Base-by-base conservation (phyloP, 2,888 invertebrate genomes). In the Ophioninae sp. region DNA sequence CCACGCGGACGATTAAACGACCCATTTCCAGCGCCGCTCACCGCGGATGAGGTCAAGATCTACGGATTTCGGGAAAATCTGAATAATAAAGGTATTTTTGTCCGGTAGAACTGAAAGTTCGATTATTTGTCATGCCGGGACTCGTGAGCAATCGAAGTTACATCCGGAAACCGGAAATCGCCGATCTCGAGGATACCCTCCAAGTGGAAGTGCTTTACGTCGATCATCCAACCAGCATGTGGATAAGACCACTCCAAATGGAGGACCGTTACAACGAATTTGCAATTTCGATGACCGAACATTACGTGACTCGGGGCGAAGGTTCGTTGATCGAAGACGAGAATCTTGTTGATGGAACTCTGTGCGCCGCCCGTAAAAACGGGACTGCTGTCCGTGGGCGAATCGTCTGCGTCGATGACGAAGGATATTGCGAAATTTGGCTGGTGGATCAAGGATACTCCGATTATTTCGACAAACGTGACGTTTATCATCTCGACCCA, bases 241-340 rank as follows among this genome's bases (percentile, higher is more conserved):
- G 84, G 84, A 70, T 84, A 56, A 81, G 75, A 41, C 84, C 84
- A 8, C 21, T 10, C n/a, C 39, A 72, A 62, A 23, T 67, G n/a
- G 70, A 17, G 10, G 17, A 44, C 0, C 10, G 30, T 6, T 78
- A 75, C 61, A 13, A 44, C 17, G 57, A 61, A 41, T 65, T 81
- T 0, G 39, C 39, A 6, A 10, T 8, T 10, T 65, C 79, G 17
- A 70, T 84, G 76, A 75, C 59, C n/a, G 61, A 17, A 44, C 70
- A 68, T 67, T 81, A 84, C 59, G 56, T 56, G 13, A 72, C 72
- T 23, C 39, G 67, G 6, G 7, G 17, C 10, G 61, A 65, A 61
- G 78, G 78, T 23, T 21, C 8, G 7, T 6, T 3, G 7, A 21
- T 84, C 30, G 20, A 56, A 0, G 10, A n/a, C 5, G 56, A 68